A percentile compares a stretch with the other conserved stretches of the same genome.
Evolutionary conservation across 2,113 vertebrate species (phyloP).

Genomic region (Nycticryphes semicollaris): DNA sequence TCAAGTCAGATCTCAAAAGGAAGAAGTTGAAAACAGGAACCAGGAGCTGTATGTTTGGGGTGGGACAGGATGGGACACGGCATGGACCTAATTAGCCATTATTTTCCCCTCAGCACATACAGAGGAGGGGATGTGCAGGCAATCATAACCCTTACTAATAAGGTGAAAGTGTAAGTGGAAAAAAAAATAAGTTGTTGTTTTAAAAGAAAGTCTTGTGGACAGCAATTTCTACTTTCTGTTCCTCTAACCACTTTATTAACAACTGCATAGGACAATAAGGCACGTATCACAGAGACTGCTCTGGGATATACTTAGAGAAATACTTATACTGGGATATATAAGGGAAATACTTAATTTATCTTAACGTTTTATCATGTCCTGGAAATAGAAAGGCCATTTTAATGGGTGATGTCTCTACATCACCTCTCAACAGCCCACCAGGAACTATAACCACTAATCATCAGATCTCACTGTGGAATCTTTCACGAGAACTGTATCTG

Average conservation of each 20-base stretch:
- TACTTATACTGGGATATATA: no score
- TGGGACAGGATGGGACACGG: rapidly evolving
- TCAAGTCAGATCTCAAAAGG: neutral
- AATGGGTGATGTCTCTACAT: neutral
- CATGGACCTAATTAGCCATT: rapidly evolving
- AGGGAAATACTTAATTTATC: neutral
- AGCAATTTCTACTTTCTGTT: neutral
- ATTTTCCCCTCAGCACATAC: neutral
- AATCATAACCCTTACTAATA: neutral
- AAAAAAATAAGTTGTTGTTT: neutral
- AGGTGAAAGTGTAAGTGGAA: neutral
- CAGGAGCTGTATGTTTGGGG: neutral
- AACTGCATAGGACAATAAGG: neutral
- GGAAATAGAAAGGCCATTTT: neutral
- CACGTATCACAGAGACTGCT: neutral
- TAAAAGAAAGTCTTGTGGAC: neutral
- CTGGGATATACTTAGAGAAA: neutral
- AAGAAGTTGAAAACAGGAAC: neutral
- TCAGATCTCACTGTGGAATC: neutral
- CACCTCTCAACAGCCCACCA: neutral
- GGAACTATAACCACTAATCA: neutral
- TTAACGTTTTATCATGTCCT: neutral
- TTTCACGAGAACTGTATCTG: rapidly evolving
- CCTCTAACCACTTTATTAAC: neutral
- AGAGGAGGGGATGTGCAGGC: rapidly evolving